phyloP scores from a whole-genome alignment of 2,888 invertebrate species.

The Endomychus coccineus region DNA sequence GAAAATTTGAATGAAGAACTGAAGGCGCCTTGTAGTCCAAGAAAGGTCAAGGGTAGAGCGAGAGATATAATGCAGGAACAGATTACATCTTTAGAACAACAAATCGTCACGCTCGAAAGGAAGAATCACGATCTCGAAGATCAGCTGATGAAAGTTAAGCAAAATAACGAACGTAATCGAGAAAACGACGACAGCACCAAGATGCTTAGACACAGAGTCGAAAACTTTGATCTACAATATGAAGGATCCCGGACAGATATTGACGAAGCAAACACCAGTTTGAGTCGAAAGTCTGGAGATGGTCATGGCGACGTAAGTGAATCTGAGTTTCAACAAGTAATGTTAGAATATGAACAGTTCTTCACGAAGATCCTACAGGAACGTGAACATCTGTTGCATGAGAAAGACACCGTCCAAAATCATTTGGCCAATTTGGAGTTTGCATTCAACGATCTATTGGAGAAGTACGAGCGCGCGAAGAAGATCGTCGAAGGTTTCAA shows the following conservation, averaged over 20 bases:
- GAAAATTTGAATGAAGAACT: constrained; percentile 11
- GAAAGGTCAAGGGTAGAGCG: neutral
- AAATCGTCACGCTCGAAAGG: constrained; percentile 5
- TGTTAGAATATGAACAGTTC: constrained; percentile 33
- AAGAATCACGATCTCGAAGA: constrained; percentile 8
- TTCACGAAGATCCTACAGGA: constrained; percentile 31
- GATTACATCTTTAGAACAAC: constrained; percentile 4
- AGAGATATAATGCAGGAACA: constrained; percentile 5
- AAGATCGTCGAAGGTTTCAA: constrained; percentile 31
- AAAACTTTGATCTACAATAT: too few relatives aligned
- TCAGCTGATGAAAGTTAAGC: neutral
- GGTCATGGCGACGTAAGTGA: constrained; percentile 1
- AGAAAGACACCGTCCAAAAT: constrained; percentile 25
- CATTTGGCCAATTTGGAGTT: constrained; percentile 34
- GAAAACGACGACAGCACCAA: too few relatives aligned
- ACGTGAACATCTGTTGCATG: constrained; percentile 26
- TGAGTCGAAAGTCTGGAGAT: constrained; percentile 10
- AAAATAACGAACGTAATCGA: too few relatives aligned
- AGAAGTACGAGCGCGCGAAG: constrained; percentile 36
- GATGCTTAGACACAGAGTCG: too few relatives aligned
- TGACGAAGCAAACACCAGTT: too few relatives aligned
- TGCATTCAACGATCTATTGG: constrained; percentile 33
- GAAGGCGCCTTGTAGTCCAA: constrained; percentile 1
- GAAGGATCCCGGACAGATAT: too few relatives aligned
- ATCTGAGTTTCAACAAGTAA: constrained; percentile 22